Evolutionary conservation across 2,113 vertebrate genomes (phyloP), one percentile per base, ranked within the genome.

Genomic region (Macquaria australasica): DNA sequence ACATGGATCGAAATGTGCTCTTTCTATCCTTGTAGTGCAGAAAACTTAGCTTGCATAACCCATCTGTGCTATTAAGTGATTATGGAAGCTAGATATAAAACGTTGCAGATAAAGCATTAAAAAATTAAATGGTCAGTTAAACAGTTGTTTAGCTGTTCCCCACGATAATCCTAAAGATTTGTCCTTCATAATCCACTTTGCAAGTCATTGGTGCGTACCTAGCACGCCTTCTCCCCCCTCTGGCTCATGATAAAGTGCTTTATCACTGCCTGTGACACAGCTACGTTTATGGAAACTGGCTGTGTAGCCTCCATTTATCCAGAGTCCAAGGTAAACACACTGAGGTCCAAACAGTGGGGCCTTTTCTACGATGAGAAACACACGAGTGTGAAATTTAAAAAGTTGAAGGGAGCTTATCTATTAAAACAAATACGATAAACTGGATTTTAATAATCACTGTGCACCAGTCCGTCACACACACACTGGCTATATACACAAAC

Each of bases 351-450:
- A 77, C 62, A 55, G 34, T 0, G 45, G 0, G 31, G 78, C 37
- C 59, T 72, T 69, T 73, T 48, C 59, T 37, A 59, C 45, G 79
- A 48, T 14, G n/a, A 77, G 45, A 68, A 41, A 16, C 25, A 64
- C n/a, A 79, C 18, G 31, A 81, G 58, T 72, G 39, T 73, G 15
- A 81, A 68, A 90, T 74, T 76, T 63, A 25, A 85, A 71, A 39
- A 86, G 66, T 37, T 50, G 37, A 66, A 12, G 20, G 55, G 12
- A 58, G 43, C 45, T 91, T 78, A 91, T 86, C 79, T 79, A 77
- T 73, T 59, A 81, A 87, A 89, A 83, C 86, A 91, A 93, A 92
- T 85, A 92, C 62, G 76, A 89, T 85, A 84, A 89, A 81, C 53
- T 75, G 56, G 71, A 69, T 69, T 82, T 84, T 79, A 81, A 78